phyloP scores from a whole-genome alignment of 2,113 vertebrate species.

The Melospiza melodia region DNA sequence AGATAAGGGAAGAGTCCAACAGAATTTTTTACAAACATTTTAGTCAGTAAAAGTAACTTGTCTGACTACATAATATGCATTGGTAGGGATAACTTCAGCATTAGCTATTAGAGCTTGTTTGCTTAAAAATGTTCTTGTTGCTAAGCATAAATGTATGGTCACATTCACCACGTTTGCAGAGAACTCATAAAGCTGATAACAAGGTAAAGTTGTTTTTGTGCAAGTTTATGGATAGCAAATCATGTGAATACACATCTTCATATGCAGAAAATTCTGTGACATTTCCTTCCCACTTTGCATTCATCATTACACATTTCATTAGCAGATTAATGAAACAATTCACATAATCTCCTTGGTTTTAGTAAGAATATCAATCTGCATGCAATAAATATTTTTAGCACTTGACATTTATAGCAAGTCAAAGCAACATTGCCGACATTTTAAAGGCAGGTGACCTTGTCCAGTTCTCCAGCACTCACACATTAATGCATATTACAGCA shows the following conservation, averaged over 20 bases:
- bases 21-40: not conserved
- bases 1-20: not conserved
- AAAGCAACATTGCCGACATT: not conserved
- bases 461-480: not conserved
- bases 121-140: not conserved
- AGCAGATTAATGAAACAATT: not conserved
- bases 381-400: not conserved
- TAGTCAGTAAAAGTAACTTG: not conserved
- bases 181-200: not conserved
- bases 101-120: not conserved
- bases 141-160: not conserved
- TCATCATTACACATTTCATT: not conserved
- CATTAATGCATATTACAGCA: not conserved
- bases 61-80: not conserved
- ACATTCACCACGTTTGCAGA: not conserved
- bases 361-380: not conserved
- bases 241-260: not conserved
- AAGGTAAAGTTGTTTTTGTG: not conserved
- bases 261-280: not conserved
- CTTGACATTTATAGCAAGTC: not conserved
- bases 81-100: not conserved
- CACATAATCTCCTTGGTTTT: not conserved
- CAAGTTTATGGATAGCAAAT: not conserved
- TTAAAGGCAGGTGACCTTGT: not conserved
- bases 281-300: not conserved